phyloP scores from a whole-genome alignment of 2,888 invertebrate species.

The Parnassius smintheus region DNA sequence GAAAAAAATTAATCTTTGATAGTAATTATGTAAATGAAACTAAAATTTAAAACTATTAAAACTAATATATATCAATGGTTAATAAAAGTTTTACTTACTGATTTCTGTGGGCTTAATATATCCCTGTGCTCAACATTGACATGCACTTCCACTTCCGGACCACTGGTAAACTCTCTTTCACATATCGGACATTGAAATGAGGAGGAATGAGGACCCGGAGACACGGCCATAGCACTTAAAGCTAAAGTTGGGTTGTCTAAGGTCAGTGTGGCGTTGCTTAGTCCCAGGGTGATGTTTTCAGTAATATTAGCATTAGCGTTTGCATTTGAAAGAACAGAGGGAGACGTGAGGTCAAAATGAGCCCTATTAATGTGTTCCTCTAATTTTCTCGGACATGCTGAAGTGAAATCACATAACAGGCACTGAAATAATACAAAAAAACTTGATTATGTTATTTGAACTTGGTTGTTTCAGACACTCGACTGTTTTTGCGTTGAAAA shows the following conservation, averaged over 20 bases:
- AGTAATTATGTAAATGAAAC: no score
- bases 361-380: slow-evolving; percentile 92
- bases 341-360: slow-evolving; percentile 91
- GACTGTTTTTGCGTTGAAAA: no score
- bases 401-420: slow-evolving; percentile 88
- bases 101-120: slow-evolving; percentile 85
- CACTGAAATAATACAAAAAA: slow-evolving; percentile 75
- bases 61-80: no score
- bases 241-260: slow-evolving; percentile 50
- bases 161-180: slow-evolving; percentile 85
- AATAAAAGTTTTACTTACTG: slow-evolving; percentile 44
- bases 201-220: slow-evolving; percentile 70
- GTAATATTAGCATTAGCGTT: slow-evolving; percentile 53
- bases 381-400: slow-evolving; percentile 86
- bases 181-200: slow-evolving; percentile 90
- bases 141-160: slow-evolving; percentile 91
- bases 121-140: slow-evolving; percentile 93
- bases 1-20: no score
- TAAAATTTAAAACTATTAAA: no score
- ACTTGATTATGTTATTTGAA: background rate
- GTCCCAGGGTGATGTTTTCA: slow-evolving; percentile 56
- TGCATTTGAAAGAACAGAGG: slow-evolving; percentile 78
- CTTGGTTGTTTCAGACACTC: background rate
- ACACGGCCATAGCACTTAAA: slow-evolving; percentile 68
- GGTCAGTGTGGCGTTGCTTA: slow-evolving; percentile 57